phyloP scores from a whole-genome alignment of 2,888 invertebrate genomes.

The Zelleria hepariella region DNA sequence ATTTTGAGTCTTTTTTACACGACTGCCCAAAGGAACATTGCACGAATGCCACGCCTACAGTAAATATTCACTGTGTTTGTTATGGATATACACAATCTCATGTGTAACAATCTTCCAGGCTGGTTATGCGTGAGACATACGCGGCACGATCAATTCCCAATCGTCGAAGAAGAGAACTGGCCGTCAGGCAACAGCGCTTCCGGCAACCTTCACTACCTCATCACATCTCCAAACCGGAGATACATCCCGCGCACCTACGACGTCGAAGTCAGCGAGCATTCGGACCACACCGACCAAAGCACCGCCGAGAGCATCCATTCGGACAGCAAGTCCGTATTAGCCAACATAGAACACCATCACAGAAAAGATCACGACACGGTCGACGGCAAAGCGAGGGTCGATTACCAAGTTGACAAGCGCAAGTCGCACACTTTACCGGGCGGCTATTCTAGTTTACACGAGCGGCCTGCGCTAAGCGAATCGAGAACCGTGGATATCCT shows the following conservation, averaged over 20 bases:
- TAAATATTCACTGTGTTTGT: too few relatives aligned
- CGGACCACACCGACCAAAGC: slow-evolving; percentile 63
- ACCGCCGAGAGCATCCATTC: slow-evolving; percentile 55
- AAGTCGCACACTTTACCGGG: slow-evolving; percentile 73
- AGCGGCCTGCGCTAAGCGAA: slow-evolving; percentile 77
- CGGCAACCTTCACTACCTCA: slow-evolving; percentile 31
- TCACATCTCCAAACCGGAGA: slow-evolving; percentile 46
- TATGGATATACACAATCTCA: too few relatives aligned
- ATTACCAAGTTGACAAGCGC: slow-evolving; percentile 31
- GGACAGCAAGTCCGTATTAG: slow-evolving; percentile 7
- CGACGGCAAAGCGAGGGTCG: slow-evolving; percentile 18
- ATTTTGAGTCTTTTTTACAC: not conserved
- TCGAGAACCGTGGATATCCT: slow-evolving; percentile 78
- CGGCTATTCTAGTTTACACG: slow-evolving; percentile 66
- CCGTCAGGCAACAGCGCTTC: slow-evolving; percentile 55
- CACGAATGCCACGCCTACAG: not conserved
- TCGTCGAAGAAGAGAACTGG: slow-evolving; percentile 78
- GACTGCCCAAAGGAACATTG: not conserved
- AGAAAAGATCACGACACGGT: slow-evolving; percentile 39
- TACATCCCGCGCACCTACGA: slow-evolving; percentile 37
- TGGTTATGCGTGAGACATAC: slow-evolving; percentile 85
- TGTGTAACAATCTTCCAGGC: slow-evolving; percentile 42
- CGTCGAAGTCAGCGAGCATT: slow-evolving; percentile 56
- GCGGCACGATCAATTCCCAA: slow-evolving; percentile 82
- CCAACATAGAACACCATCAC: not conserved